Base-by-base conservation (phyloP, 2,888 invertebrate genomes). In the Drosophila rellima region DNA sequence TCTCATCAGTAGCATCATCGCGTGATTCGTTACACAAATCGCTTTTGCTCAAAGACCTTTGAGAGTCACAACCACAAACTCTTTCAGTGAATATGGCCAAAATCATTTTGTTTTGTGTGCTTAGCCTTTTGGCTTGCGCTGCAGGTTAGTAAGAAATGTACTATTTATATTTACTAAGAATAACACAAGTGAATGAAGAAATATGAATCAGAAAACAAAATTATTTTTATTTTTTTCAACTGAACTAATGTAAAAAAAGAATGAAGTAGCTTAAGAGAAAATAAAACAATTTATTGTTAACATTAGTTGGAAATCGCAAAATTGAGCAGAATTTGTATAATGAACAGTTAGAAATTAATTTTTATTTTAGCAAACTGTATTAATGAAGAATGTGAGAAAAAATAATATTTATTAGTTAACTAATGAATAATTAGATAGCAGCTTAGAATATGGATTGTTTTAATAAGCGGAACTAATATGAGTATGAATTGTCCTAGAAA, bases 71-170 rank as follows among this genome's bases (percentile, higher is more conserved):
- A 42, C 10, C 23, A 60, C 23, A 70, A 70, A 50, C 56, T 35
- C 52, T 60, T 62, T 39, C 60, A 66, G 59, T 57, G 40, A 78
- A 80, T 70, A 91, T 90, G 90, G 86, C 91, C 61, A 91, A 91
- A 89, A 75, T 91, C 39, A 79, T 91, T 66, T 55, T 90, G 70
- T 79, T 91, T 67, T 90, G 90, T 78, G 73, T 91, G 71, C 85
- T 90, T 44, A 83, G 90, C 73, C 84, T 90, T 61, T 74, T 91
- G 81, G 91, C 90, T 65, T 90, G 87, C 74, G 81, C 88, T 80
- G 80, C 90, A 90, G 91, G 91, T 91, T 86, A 81, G 89, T 90
- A 86, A 35, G n/a, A 35, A 7, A n/a, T 35, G n/a, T 6, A 23
- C 5, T 6, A 18, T 17, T 17, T 15, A 8, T 8, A 1, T 37